Percentiles rank a stretch among this genome's conserved stretches.
Conservation (phyloP, 2,113 vertebrate genomes). For the Corynorhinus townsendii region DNA sequence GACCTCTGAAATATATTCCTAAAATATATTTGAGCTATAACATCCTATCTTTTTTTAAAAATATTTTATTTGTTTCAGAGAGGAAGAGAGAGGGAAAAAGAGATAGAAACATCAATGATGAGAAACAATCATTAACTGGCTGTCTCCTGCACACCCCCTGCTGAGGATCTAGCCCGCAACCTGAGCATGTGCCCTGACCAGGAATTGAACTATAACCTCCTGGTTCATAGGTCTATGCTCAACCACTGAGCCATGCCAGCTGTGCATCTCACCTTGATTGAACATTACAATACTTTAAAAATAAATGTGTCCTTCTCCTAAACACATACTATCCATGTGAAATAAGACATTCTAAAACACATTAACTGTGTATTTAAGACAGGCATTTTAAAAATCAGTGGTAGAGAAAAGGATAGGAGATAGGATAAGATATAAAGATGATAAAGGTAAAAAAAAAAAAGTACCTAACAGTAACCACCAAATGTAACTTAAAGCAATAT, state of each 20-base stretch:
- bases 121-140: too few species aligned
- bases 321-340: not conserved
- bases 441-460: not conserved
- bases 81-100: too few species aligned
- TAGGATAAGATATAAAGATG: not conserved
- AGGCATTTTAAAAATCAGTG: not conserved
- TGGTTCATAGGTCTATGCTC: too few species aligned
- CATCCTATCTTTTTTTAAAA: not conserved
- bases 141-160: too few species aligned
- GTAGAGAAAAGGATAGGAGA: not conserved
- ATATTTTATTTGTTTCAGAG: too few species aligned
- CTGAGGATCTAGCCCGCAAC: too few species aligned
- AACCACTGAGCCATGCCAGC: too few species aligned
- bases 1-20: not conserved
- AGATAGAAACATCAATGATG: too few species aligned
- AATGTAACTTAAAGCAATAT: not conserved
- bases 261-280: not conserved
- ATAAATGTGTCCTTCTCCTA: not conserved
- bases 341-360: not conserved
- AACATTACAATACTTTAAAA: not conserved
- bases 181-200: too few species aligned
- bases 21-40: not conserved
- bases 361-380: not conserved
- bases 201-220: too few species aligned
- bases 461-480: not conserved